These are phyloP conservation scores for Axis porcinus DNA, from an alignment of 2,113 vertebrate genomes.

Conservation along the genomic window DNA sequence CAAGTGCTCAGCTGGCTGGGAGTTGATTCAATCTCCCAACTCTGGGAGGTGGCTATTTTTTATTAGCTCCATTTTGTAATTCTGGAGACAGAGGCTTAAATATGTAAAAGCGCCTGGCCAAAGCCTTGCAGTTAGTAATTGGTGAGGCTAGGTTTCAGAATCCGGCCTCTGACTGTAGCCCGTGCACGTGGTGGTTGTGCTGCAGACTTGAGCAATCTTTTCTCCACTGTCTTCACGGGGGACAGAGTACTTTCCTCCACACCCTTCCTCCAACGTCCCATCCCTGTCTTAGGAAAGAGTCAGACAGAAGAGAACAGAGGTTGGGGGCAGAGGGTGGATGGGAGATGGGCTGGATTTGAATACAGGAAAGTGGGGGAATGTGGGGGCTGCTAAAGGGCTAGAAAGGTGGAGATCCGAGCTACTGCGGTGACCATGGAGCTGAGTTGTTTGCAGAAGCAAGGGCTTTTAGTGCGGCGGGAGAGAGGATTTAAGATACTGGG, in stretches of 20 bases:
- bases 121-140: not conserved
- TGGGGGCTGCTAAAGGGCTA: not conserved
- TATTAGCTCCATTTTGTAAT: not conserved
- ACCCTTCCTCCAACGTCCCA: not conserved
- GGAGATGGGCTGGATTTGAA: not conserved
- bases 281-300: not conserved
- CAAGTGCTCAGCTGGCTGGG: not conserved
- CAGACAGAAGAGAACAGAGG: not conserved
- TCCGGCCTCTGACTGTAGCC: not conserved
- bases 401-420: not conserved
- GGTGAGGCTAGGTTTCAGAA: not conserved
- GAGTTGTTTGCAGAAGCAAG: not conserved
- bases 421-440: not conserved
- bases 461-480: not conserved
- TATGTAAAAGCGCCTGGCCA: not conserved
- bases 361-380: not conserved
- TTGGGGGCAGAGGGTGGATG: not conserved
- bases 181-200: not conserved
- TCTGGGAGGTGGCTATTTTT: not conserved
- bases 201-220: not conserved
- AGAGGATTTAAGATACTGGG: conserved; percentile 3
- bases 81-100: not conserved
- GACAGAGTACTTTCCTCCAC: not conserved
- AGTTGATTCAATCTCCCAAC: not conserved
- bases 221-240: not conserved